Conservation (phyloP, 2,797 vertebrate genomes). For the Choloepus didactylus region DNA sequence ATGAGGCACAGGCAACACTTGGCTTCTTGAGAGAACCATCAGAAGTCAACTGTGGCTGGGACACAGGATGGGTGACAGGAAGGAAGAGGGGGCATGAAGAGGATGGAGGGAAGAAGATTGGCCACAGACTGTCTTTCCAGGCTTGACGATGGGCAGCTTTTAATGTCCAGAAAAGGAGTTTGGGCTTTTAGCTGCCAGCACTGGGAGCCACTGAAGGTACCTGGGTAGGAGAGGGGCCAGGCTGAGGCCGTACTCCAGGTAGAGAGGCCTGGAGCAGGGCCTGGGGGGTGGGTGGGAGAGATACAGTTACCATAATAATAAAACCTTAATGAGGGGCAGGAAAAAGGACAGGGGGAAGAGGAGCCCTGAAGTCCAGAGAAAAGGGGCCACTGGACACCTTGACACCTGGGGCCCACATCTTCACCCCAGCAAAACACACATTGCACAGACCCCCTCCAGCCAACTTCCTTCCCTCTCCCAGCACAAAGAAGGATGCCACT, state of each 20-base stretch:
- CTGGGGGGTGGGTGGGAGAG: background rate
- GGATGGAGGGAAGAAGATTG: background rate
- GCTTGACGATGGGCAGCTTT: background rate
- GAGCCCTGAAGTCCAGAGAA: background rate
- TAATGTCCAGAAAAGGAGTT: background rate
- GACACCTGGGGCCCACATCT: background rate
- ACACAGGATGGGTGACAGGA: background rate
- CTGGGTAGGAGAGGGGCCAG: background rate
- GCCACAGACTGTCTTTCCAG: background rate
- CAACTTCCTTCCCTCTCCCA: background rate
- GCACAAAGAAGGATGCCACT: background rate
- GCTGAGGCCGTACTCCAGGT: background rate
- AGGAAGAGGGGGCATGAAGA: background rate
- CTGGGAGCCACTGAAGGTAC: background rate
- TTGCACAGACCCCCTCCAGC: background rate
- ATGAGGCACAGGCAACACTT: background rate
- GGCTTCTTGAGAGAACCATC: background rate
- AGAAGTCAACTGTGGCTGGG: background rate
- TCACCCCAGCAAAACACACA: background rate
- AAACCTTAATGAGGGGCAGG: background rate
- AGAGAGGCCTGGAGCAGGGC: background rate
- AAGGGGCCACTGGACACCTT: background rate
- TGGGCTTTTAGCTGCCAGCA: background rate
- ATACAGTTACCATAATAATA: background rate
- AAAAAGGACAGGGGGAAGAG: background rate